These are phyloP conservation scores for Boulengeromyrus knoepffleri DNA, from an alignment of 2,113 vertebrate genomes.

Conservation along the genomic window DNA sequence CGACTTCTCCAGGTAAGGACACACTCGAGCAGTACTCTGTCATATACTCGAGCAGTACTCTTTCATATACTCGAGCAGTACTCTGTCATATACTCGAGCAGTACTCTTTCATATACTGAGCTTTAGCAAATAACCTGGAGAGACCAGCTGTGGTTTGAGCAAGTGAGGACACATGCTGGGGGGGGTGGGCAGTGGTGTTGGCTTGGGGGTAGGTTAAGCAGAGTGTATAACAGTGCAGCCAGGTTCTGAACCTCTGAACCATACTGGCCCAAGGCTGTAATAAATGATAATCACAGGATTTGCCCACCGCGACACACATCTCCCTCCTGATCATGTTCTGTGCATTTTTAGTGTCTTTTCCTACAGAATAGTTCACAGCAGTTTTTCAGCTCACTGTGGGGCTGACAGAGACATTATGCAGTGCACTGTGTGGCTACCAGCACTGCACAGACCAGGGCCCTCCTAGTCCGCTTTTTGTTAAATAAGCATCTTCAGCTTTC, in stretches of 20 bases:
- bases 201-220: neutral
- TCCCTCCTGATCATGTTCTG: neutral
- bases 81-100: neutral
- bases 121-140: neutral
- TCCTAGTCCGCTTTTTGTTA: neutral
- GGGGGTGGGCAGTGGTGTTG: neutral
- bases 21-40: neutral
- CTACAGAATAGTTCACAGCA: neutral
- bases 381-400: neutral
- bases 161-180: neutral
- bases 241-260: neutral
- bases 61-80: neutral
- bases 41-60: neutral
- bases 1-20: constrained; percentile 87
- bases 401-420: neutral
- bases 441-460: neutral
- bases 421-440: neutral
- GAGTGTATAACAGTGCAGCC: neutral
- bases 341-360: neutral
- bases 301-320: neutral
- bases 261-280: neutral
- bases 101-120: neutral
- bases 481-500: neutral
- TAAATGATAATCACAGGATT: neutral
- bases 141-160: neutral